A percentile compares a stretch with the other conserved stretches of the same genome.
Conservation (phyloP, 2,888 invertebrate genomes). For the Cephus nigrinus region DNA sequence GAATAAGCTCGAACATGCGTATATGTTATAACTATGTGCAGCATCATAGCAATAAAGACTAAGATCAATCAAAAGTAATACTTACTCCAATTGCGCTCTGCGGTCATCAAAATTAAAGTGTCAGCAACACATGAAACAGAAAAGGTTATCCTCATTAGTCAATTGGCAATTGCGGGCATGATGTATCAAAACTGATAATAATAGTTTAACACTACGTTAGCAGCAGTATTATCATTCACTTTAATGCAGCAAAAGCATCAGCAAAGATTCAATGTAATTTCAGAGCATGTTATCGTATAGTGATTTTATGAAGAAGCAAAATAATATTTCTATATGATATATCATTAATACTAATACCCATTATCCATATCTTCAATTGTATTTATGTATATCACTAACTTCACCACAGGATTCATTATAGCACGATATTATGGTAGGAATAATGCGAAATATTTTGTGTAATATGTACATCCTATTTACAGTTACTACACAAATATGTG, state of each 20-base stretch:
- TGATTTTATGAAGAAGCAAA: no score
- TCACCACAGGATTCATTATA: not conserved
- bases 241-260: not conserved
- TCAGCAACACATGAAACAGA: constrained; percentile 52
- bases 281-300: not conserved
- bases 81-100: constrained; percentile 67
- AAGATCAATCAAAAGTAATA: constrained; percentile 33
- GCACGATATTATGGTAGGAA: not conserved
- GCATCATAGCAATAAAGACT: not conserved
- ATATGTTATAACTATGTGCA: not conserved
- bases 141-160: constrained; percentile 24
- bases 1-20: not conserved
- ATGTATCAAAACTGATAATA: not conserved
- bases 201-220: not conserved
- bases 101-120: constrained; percentile 32
- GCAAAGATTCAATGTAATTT: not conserved
- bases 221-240: not conserved
- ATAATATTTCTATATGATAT: no score
- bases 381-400: not conserved
- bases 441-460: not conserved
- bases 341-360: not conserved
- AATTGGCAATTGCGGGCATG: not conserved
- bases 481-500: not conserved
- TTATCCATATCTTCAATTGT: not conserved
- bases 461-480: not conserved